These are phyloP conservation scores for Apis dorsata DNA, from an alignment of 1,140 invertebrate species.

Conservation along the genomic window DNA sequence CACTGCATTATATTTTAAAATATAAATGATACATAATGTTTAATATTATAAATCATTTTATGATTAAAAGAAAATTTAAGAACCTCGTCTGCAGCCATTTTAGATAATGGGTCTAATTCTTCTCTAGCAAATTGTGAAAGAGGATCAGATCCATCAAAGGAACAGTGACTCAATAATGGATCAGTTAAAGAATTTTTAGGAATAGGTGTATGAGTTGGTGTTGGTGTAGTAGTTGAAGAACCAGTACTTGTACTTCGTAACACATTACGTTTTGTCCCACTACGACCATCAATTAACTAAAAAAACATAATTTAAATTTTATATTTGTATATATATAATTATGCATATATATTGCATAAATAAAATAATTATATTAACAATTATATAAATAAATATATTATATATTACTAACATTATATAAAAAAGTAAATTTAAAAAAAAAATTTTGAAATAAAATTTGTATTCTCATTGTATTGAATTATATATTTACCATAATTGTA, in stretches of 20 bases:
- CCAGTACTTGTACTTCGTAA: slow-evolving; percentile 76
- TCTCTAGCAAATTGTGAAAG: slow-evolving; percentile 86
- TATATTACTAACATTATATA: slow-evolving; percentile 15
- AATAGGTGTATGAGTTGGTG: slow-evolving; percentile 77
- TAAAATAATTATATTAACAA: not conserved
- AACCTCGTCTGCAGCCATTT: slow-evolving; percentile 84
- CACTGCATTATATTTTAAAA: slow-evolving; percentile 69
- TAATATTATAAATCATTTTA: slow-evolving; percentile 17
- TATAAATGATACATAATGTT: slow-evolving; percentile 39
- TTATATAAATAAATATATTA: not conserved
- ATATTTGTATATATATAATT: not conserved
- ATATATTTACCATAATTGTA: slow-evolving; percentile 73
- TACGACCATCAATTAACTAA: slow-evolving; percentile 79
- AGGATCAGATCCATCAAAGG: slow-evolving; percentile 87
- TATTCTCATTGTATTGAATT: not conserved
- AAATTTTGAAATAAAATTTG: not conserved
- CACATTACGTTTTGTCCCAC: slow-evolving; percentile 76
- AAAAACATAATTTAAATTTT: slow-evolving; percentile 33
- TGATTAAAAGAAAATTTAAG: slow-evolving; percentile 41
- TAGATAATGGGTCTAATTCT: slow-evolving; percentile 84
- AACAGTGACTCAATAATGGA: slow-evolving; percentile 74
- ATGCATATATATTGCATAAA: slow-evolving; percentile 8
- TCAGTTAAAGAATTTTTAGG: slow-evolving; percentile 81
- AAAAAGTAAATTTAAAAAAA: not conserved
- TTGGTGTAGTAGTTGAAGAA: slow-evolving; percentile 79